Conservation (phyloP, 2,888 invertebrate species). For the Dryobotodes eremita region DNA sequence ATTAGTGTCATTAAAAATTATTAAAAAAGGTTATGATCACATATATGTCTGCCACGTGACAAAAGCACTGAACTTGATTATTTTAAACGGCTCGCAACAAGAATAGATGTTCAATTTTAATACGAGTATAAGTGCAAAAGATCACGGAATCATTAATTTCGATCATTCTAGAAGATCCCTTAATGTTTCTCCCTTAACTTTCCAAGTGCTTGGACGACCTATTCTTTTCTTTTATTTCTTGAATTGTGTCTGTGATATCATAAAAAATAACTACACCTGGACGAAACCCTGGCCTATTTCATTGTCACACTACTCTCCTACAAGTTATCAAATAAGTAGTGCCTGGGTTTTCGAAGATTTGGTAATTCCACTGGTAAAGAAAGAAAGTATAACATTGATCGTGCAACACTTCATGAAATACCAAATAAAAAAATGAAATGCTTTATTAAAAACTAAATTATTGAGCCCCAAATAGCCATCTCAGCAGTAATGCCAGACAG, state of each 20-base stretch:
- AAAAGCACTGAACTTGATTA: neutral
- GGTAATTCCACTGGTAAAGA: neutral
- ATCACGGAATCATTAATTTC: neutral
- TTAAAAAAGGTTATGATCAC: constrained; percentile 8
- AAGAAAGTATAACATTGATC: neutral
- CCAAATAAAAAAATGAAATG: neutral
- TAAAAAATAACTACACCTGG: neutral
- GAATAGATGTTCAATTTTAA: neutral
- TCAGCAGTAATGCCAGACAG: neutral
- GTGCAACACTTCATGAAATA: neutral
- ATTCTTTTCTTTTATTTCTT: neutral
- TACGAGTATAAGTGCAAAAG: neutral
- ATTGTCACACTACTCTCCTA: neutral
- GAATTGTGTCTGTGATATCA: neutral
- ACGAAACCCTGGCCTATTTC: neutral
- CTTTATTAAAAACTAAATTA: neutral
- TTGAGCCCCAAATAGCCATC: neutral
- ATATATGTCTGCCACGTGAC: neutral
- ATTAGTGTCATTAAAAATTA: neutral
- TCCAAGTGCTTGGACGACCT: neutral
- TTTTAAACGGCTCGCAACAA: neutral
- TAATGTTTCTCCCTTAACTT: neutral
- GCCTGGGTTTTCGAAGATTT: neutral
- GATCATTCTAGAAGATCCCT: neutral
- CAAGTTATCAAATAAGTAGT: too few species aligned